Evolutionary conservation across 2,888 invertebrate species (phyloP).

Genomic region (Aphidoletes aphidimyza): DNA sequence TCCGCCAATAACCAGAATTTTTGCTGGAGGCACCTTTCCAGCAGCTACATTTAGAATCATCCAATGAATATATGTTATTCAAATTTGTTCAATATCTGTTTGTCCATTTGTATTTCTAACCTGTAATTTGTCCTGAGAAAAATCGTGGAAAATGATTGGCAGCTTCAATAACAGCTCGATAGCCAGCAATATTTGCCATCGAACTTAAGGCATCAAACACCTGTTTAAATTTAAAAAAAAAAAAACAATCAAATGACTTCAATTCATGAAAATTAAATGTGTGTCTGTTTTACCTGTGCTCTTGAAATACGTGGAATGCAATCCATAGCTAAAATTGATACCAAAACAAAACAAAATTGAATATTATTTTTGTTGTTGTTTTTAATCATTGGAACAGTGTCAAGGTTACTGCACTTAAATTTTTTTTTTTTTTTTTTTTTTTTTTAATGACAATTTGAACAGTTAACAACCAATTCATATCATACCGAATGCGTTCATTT

Average conservation of each 20-base stretch:
- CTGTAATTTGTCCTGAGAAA: constrained; percentile 88
- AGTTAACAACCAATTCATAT: not conserved
- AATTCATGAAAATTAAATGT: not conserved
- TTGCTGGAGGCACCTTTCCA: constrained; percentile 88
- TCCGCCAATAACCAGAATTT: constrained; percentile 87
- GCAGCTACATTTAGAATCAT: too few species aligned
- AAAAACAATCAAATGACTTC: not conserved
- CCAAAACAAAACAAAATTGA: not conserved
- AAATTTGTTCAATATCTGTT: not conserved
- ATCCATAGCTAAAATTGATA: constrained; percentile 79
- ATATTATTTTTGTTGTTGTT: not conserved
- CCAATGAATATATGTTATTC: not conserved
- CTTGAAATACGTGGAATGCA: constrained; percentile 87
- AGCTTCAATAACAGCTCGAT: constrained; percentile 88
- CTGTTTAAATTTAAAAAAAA: not conserved
- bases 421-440: not conserved
- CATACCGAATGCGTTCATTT: constrained; percentile 84
- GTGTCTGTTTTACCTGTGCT: constrained; percentile 71
- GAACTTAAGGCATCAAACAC: constrained; percentile 91
- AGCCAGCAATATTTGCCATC: constrained; percentile 91
- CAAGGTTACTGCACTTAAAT: not conserved
- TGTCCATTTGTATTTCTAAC: not conserved
- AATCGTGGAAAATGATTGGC: constrained; percentile 91
- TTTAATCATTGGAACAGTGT: not conserved
- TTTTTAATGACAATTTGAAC: not conserved